These are phyloP conservation scores for Matsumyia berberina DNA, from an alignment of 2,888 invertebrate genomes.

Conservation along the genomic window DNA sequence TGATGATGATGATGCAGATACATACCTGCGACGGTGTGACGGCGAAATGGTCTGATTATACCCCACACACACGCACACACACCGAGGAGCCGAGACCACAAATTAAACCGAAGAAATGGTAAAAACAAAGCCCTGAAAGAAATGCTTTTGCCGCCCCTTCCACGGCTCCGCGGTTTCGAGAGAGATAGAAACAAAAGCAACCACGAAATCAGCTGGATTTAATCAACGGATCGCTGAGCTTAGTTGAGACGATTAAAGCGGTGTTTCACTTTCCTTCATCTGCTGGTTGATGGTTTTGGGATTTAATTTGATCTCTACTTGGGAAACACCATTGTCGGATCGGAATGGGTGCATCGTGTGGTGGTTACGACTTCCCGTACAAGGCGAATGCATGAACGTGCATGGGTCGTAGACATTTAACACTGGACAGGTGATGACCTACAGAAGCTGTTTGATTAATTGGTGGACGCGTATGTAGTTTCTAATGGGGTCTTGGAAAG, in stretches of 20 bases:
- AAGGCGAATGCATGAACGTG: slow-evolving; percentile 47
- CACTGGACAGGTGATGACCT: slow-evolving; percentile 33
- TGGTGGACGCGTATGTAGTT: neutral
- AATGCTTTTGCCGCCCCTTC: slow-evolving; percentile 37
- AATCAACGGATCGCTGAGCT: slow-evolving; percentile 72
- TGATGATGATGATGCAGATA: slow-evolving; percentile 59
- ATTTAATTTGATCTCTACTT: slow-evolving; percentile 61
- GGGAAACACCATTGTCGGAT: slow-evolving; percentile 41
- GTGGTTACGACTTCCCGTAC: slow-evolving; percentile 55
- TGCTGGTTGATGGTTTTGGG: slow-evolving; percentile 51
- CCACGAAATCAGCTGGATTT: slow-evolving; percentile 66
- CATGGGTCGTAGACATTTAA: slow-evolving; percentile 54
- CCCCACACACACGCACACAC: slow-evolving; percentile 46
- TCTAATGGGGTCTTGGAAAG: neutral
- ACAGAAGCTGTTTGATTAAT: slow-evolving; percentile 55
- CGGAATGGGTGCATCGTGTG: slow-evolving; percentile 48
- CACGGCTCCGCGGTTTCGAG: neutral
- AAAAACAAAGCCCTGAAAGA: slow-evolving; percentile 67
- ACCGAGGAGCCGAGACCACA: too few relatives aligned
- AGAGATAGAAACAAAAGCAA: slow-evolving; percentile 15
- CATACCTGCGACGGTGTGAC: slow-evolving; percentile 64
- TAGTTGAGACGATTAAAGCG: slow-evolving; percentile 62
- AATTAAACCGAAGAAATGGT: slow-evolving; percentile 63
- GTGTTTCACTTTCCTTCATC: slow-evolving; percentile 73
- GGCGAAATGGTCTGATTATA: slow-evolving; percentile 70